phyloP scores from a whole-genome alignment of 2,113 vertebrate genomes.

The Pygoscelis adeliae region DNA sequence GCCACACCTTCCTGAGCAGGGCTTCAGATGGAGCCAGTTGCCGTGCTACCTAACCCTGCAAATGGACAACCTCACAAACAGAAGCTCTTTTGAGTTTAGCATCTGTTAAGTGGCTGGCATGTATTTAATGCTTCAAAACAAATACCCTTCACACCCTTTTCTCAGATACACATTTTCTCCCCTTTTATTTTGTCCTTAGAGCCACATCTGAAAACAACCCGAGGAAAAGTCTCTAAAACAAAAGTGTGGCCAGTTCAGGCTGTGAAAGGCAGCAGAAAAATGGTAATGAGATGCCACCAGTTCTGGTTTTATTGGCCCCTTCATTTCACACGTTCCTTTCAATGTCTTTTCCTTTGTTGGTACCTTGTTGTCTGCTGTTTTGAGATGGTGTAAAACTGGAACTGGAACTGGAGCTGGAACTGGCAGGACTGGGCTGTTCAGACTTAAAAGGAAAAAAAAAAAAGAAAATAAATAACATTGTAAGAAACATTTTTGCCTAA shows the following conservation, averaged over 20 bases:
- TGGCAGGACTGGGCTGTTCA: slow-evolving; percentile 93
- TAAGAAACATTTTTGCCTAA: background rate
- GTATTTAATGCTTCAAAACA: background rate
- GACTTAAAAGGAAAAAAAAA: slow-evolving; percentile 76
- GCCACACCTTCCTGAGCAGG: background rate
- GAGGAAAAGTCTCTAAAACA: slow-evolving; percentile 23
- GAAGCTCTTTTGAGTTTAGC: background rate
- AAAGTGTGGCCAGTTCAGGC: slow-evolving; percentile 20
- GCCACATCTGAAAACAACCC: background rate
- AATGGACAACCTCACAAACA: background rate
- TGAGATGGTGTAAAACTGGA: slow-evolving; percentile 88
- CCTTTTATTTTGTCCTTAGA: slow-evolving; percentile 19
- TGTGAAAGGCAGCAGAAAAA: slow-evolving; percentile 27
- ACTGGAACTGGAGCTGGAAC: slow-evolving; percentile 90
- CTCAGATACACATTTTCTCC: background rate
- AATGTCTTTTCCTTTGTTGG: background rate
- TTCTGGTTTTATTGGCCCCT: slow-evolving; percentile 3
- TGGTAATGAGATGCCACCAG: slow-evolving; percentile 20
- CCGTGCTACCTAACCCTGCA: background rate
- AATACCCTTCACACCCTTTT: background rate
- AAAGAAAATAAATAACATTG: slow-evolving; percentile 13
- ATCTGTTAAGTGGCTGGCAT: background rate
- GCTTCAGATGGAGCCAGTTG: background rate
- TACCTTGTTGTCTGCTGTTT: slow-evolving; percentile 93
- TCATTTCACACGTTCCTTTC: background rate